Base-by-base conservation (phyloP, 2,797 vertebrate genomes). In the Spea hammondii region DNA sequence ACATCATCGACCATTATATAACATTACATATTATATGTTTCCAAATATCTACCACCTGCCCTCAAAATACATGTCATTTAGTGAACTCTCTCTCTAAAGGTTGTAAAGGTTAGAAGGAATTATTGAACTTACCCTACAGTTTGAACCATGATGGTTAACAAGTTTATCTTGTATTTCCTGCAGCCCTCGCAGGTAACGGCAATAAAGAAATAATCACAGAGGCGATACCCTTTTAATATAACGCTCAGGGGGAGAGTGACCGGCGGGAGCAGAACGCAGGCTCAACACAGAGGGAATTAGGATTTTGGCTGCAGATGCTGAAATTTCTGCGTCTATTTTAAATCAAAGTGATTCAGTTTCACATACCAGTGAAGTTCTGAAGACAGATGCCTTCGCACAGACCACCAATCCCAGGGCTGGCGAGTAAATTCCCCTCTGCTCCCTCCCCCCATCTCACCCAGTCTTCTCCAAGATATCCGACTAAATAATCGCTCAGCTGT, bases 271-370 rank as follows among this genome's bases (percentile, higher is more conserved):
- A 75, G 74, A 53, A 74, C 90, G 78, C 78, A 77, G 75, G 46
- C 74, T 90, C 77, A 83, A 82, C 86, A 72, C 84, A 88, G 85
- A 87, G 9, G 44, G 45, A 71, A 87, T 83, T 85, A 89, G 91
- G 91, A 93, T 88, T 90, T 91, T 89, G 92, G 91, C 88, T 89
- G 88, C 87, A 89, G 88, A 91, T 89, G 88, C 88, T 86, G 85
- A 86, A 88, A 92, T 85, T 83, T 89, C 92, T 86, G 93, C 81
- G 91, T 94, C 97, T 99, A 98, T 98, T 95, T 99, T 97, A 98
- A 98, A 97, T 93, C 93, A 88, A 92, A 95, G 94, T 89, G 92
- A 94, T 94, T 93, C 89, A 92, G 93, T 94, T 93, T 93, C 89
- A 92, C 95, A 98, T 99, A 98, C 97, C 95, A 95, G 89, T 83